Evolutionary conservation across 1,140 invertebrate genomes (phyloP).

Genomic region (Trichonephila clavata): DNA sequence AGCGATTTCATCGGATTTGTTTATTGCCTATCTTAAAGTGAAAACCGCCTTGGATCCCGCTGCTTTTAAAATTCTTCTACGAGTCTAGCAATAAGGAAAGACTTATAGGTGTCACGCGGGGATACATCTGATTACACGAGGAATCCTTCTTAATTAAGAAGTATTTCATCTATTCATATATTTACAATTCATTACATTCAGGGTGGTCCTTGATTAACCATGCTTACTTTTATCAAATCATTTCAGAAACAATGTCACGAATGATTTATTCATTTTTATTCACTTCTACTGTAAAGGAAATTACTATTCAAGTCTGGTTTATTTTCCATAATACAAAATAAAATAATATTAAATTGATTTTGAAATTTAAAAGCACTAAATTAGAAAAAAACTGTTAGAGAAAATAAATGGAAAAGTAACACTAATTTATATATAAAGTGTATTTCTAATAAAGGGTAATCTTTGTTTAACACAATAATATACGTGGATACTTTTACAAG

Average conservation of each 20-base stretch:
- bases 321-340: too few species aligned
- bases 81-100: background rate
- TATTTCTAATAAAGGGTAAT: too few species aligned
- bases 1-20: background rate
- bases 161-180: background rate
- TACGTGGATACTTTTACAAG: too few species aligned
- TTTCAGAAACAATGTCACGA: background rate
- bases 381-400: too few species aligned
- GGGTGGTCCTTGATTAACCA: constrained; percentile 22
- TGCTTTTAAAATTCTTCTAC: background rate
- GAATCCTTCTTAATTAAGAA: background rate
- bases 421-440: too few species aligned
- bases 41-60: background rate
- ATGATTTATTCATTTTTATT: background rate
- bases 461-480: too few species aligned
- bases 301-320: too few species aligned
- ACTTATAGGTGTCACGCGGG: background rate
- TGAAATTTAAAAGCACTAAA: too few species aligned
- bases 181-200: background rate
- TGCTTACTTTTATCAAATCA: background rate
- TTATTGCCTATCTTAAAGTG: background rate
- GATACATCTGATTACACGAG: constrained; percentile 1
- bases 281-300: background rate
- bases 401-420: too few species aligned
- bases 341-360: too few species aligned